Evolutionary conservation across 64 coral and sea anemone species (phyloP), one percentile per base, ranked within the genome.

Genomic region (Cladopsammia gracilis): DNA sequence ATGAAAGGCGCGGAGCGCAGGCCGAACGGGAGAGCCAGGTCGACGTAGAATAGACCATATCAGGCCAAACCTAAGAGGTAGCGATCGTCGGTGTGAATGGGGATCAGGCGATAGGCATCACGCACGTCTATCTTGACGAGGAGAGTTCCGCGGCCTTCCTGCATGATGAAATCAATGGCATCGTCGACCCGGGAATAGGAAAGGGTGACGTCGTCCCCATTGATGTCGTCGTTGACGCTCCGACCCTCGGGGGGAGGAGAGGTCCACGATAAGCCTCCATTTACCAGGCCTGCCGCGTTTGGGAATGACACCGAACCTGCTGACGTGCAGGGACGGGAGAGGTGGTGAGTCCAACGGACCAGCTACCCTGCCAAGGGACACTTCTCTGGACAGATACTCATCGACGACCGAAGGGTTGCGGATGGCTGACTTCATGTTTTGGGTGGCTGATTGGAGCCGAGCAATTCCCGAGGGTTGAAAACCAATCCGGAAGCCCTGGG

Each of bases 181-280:
- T 87, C 64, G 4, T 81, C 58, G 0, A 93, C 50, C 11, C 2
- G 0, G 1, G 8, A 9, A 26, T 93, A 88, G 1, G 6, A 7
- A 0, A 93, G 16, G 0, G 85, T 26, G 9, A 20, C 71, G 0
- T 58, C 0, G 5, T 19, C 60, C 8, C 14, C 15, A 7, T 23
- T 12, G 15, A 88, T 88, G 18, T 85, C 90, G 20, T 76, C 80
- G 16, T 93, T 93, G 7, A 93, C 90, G 19, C 80, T 86, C 14
- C 20, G 19, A 20, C 68, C 80, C 0, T 12, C 5, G 4, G 90
- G 80, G 80, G 8, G 8, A 50, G 1, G 90, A 93, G 6, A 93
- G 69, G 22, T 93, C 70, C 15, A 93, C 25, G 13, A 93, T 93
- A 0, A 93, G 45, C 3, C 72, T 20, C 90, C 90, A 93, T 45